A percentile compares a stretch with the other conserved stretches of the same genome.
These are phyloP conservation scores for Ceratoteleas bidentatus DNA, from an alignment of 1,140 invertebrate species.

Conservation along the genomic window DNA sequence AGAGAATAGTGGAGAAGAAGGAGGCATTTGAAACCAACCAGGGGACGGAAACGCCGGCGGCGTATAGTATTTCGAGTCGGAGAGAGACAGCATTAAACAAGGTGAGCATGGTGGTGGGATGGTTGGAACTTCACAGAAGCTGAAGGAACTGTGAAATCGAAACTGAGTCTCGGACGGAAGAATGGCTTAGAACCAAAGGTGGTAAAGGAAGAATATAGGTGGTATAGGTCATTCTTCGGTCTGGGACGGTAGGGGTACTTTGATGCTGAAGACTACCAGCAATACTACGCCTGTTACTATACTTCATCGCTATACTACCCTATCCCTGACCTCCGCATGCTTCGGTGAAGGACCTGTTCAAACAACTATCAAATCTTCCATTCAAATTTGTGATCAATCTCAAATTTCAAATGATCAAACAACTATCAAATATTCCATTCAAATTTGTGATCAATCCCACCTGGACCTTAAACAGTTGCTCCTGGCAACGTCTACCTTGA, in stretches of 20 bases:
- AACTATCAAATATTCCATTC: constrained; percentile 20
- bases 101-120: constrained; percentile 60
- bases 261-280: background rate
- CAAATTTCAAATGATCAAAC: too few species aligned
- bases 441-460: constrained; percentile 7
- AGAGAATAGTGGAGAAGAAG: constrained; percentile 69
- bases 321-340: constrained; percentile 6
- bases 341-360: constrained; percentile 3
- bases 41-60: constrained; percentile 24
- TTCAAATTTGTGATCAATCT: constrained; percentile 15
- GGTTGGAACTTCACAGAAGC: background rate
- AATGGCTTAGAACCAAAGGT: too few species aligned
- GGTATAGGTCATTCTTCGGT: too few species aligned
- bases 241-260: too few species aligned
- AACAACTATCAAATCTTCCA: constrained; percentile 20
- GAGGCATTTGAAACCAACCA: constrained; percentile 24
- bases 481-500: background rate
- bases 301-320: background rate
- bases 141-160: too few species aligned
- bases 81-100: constrained; percentile 71
- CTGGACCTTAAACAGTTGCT: background rate
- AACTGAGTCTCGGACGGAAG: background rate
- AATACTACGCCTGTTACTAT: background rate
- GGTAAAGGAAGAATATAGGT: too few species aligned
- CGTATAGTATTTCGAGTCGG: constrained; percentile 55